Conservation (phyloP, 1,140 invertebrate species). For the silkworm (Bombyx mori) region DNA sequence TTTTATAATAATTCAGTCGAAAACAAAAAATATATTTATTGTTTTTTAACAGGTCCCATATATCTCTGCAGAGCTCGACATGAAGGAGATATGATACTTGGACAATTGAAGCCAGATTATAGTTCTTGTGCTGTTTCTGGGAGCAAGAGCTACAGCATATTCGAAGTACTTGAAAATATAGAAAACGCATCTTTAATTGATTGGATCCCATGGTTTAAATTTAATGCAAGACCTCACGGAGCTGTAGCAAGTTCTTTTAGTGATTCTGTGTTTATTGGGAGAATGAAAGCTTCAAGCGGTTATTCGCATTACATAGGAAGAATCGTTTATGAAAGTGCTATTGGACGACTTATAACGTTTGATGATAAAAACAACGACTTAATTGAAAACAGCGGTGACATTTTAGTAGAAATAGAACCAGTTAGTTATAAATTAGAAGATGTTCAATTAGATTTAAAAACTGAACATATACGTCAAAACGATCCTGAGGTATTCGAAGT, state of each 20-base stretch:
- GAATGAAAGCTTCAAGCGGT: constrained; percentile 59
- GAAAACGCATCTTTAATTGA: constrained; percentile 81
- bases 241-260: constrained; percentile 73
- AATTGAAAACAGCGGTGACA: constrained; percentile 77
- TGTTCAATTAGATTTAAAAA: constrained; percentile 75
- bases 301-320: constrained; percentile 78
- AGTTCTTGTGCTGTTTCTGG: constrained; percentile 76
- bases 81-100: constrained; percentile 79
- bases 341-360: constrained; percentile 78
- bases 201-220: constrained; percentile 82
- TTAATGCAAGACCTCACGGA: constrained; percentile 73
- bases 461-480: constrained; percentile 68
- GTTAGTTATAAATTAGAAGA: constrained; percentile 79
- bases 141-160: constrained; percentile 74
- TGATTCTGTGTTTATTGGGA: constrained; percentile 54
- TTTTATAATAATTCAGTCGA: neutral
- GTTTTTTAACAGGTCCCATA: constrained; percentile 68
- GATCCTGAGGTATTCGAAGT: constrained; percentile 73
- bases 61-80: constrained; percentile 82
- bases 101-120: constrained; percentile 73
- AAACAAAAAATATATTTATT: constrained; percentile 8
- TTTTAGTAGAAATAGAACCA: constrained; percentile 84
- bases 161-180: constrained; percentile 83
- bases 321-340: constrained; percentile 73
- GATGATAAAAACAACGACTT: constrained; percentile 74